phyloP scores from a whole-genome alignment of 2,888 invertebrate genomes.

The Drosophila lacicola region DNA sequence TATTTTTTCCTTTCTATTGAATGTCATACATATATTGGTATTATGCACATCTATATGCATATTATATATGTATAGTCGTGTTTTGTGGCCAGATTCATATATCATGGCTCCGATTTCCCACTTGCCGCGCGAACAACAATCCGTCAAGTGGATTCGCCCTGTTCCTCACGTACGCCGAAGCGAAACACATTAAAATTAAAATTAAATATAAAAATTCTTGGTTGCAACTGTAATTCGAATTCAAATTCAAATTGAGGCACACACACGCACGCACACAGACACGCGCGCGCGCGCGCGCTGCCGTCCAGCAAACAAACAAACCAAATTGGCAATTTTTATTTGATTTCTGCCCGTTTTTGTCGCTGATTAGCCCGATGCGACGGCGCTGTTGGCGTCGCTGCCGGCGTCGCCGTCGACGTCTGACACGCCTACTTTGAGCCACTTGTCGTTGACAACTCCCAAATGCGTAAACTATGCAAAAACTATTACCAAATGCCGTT shows the following conservation, averaged over 20 bases:
- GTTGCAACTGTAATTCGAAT: slow-evolving; percentile 64
- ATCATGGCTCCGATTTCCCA: slow-evolving; percentile 20
- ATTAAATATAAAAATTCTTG: slow-evolving; percentile 70
- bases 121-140: slow-evolving; percentile 36
- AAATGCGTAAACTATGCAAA: slow-evolving; percentile 47
- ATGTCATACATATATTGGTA: slow-evolving; percentile 36
- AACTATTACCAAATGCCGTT: slow-evolving; percentile 47
- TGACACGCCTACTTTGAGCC: slow-evolving; percentile 57
- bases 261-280: slow-evolving; percentile 28
- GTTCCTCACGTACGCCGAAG: slow-evolving; percentile 64
- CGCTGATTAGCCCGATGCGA: slow-evolving; percentile 62
- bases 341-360: slow-evolving; percentile 72
- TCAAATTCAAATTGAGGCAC: slow-evolving; percentile 59
- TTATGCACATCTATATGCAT: not conserved
- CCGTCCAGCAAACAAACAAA: slow-evolving; percentile 47
- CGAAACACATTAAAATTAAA: slow-evolving; percentile 66
- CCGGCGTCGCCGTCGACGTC: slow-evolving; percentile 16
- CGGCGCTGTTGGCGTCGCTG: slow-evolving; percentile 21
- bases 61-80: slow-evolving; percentile 1
- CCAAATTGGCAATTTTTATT: slow-evolving; percentile 74
- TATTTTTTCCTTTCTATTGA: slow-evolving; percentile 15
- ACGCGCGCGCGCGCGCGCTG: not conserved
- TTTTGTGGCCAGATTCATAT: slow-evolving; percentile 16
- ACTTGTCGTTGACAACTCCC: slow-evolving; percentile 49
- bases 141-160: slow-evolving; percentile 41